These are phyloP conservation scores for Macrotrachela quadricornifera DNA, from an alignment of 1,140 invertebrate genomes.

Conservation along the genomic window DNA sequence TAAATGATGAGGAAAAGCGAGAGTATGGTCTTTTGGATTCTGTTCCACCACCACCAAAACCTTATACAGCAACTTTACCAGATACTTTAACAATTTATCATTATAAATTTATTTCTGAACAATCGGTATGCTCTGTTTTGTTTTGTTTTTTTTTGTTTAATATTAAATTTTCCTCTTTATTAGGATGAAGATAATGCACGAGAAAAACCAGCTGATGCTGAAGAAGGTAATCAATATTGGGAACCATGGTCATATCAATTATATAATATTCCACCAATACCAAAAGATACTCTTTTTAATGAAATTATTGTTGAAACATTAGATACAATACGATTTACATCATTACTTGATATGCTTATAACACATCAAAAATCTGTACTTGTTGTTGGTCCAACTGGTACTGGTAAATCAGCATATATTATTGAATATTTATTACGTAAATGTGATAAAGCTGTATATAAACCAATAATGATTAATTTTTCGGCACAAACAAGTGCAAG, in stretches of 20 bases:
- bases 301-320: slow-evolving; percentile 77
- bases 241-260: slow-evolving; percentile 68
- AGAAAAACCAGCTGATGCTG: slow-evolving; percentile 23
- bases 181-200: slow-evolving; percentile 30
- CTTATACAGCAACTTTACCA: slow-evolving; percentile 40
- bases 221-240: slow-evolving; percentile 37
- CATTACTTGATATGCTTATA: slow-evolving; percentile 51
- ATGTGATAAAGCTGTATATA: slow-evolving; percentile 54
- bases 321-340: slow-evolving; percentile 59
- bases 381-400: slow-evolving; percentile 71
- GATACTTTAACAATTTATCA: slow-evolving; percentile 59
- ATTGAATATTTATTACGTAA: slow-evolving; percentile 58
- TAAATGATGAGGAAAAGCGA: slow-evolving; percentile 26
- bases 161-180: too few species aligned
- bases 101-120: slow-evolving; percentile 70
- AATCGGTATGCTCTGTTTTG: slow-evolving; percentile 14
- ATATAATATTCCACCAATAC: slow-evolving; percentile 49
- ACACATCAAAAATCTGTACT: slow-evolving; percentile 55
- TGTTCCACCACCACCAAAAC: slow-evolving; percentile 25
- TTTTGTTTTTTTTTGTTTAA: too few species aligned
- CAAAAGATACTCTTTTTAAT: slow-evolving; percentile 67
- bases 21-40: slow-evolving; percentile 20
- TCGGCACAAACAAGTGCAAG: slow-evolving; percentile 78
- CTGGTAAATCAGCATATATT: slow-evolving; percentile 71
- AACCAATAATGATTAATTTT: slow-evolving; percentile 60